phyloP scores from a whole-genome alignment of 2,113 vertebrate species.

The Mastomys coucha region DNA sequence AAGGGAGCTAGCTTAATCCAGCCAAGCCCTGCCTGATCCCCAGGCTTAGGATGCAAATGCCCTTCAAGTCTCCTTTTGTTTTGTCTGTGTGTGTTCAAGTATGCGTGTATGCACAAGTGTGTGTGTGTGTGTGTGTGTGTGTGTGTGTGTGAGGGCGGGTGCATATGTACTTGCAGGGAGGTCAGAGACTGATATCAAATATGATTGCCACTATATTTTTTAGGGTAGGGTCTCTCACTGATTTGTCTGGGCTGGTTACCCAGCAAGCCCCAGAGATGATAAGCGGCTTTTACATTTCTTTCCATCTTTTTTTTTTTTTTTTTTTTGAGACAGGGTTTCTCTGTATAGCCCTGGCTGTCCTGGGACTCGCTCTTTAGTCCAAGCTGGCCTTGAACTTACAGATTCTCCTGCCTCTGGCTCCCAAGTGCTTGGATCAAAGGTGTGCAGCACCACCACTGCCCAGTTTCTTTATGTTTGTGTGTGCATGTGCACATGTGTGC shows the following conservation, averaged over 20 bases:
- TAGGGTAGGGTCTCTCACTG: background rate
- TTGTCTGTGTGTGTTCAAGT: background rate
- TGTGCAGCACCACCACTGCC: too few relatives aligned
- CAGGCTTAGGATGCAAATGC: background rate
- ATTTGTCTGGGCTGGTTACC: background rate
- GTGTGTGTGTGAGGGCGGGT: background rate
- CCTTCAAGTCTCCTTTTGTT: background rate
- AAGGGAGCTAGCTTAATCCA: slow-evolving; percentile 6
- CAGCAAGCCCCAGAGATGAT: background rate
- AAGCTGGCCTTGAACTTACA: background rate
- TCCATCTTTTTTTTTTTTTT: background rate
- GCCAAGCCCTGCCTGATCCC: slow-evolving; percentile 7
- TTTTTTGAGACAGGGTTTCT: background rate
- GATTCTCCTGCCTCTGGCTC: background rate
- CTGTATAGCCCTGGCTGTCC: background rate
- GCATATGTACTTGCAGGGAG: background rate
- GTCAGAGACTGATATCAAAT: background rate
- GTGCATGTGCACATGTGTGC: too few relatives aligned
- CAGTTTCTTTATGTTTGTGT: background rate
- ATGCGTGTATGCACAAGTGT: background rate
- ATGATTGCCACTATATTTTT: background rate
- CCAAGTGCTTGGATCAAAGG: background rate
- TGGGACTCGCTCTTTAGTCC: background rate
- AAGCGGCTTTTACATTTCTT: background rate
- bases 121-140: background rate